Evolutionary conservation across 2,797 vertebrate species (phyloP), one percentile per base, ranked within the genome.

Genomic region (Pampus argenteus): DNA sequence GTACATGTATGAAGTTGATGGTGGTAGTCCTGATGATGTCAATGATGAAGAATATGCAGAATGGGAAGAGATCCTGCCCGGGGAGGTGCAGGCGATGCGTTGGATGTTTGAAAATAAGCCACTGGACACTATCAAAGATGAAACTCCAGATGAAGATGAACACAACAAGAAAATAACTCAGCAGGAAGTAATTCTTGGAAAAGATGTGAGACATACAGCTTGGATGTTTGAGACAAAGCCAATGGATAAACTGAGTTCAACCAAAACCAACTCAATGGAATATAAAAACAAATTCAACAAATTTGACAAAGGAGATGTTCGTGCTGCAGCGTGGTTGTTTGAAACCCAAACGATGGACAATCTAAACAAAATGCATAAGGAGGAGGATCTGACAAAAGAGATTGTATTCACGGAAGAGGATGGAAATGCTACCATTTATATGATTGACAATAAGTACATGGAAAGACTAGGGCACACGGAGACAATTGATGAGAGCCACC

Each of bases 191-290:
- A 94, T 93, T 85, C 88, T 95, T 29, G 94, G 94, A 36, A 95
- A 95, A 60, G 96, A 97, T 57, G 95, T 96, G 63, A 95, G 94
- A 73, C 94, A 92, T 34, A 95, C 94, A 6, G 94, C 95, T 11
- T 96, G 96, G 94, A 95, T 96, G 95, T 96, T 98, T 93, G 96
- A 98, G 93, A 95, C 90, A 3, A 95, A 96, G 59, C 92, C 95
- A 14, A 94, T 95, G 20, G 95, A 95, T 71, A 58, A 73, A 9
- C 69, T 95, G 42, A 64, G 84, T 5, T 66, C 85, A 45, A 77
- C 78, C 69, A 82, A 86, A 59, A 63, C 82, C 44, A 81, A 62
- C 52, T 90, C 81, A 2, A 71, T 82, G 71, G 92, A 93, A 85
- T 90, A 86, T 34, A 86, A 77, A 74, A 92, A 93, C 69, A 95